Base-by-base conservation (phyloP, 2,888 invertebrate genomes). In the Chloromyia formosa region DNA sequence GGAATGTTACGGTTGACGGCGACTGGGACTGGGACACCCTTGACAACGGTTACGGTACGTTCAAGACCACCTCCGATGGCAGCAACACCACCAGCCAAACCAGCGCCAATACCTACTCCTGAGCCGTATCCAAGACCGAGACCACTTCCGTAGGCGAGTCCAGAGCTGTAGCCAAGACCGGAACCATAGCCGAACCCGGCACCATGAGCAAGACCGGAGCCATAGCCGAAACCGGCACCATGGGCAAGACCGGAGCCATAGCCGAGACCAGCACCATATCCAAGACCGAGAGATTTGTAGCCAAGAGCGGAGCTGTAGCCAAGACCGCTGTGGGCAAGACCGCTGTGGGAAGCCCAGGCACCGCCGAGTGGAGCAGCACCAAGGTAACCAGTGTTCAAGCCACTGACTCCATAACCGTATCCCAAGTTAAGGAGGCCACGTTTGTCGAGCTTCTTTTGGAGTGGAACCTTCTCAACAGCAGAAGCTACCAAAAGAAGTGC, bases 381-480 rank as follows among this genome's bases (percentile, higher is more conserved):
- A 80, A 92, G 87, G 83, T 91, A 91, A 66, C 93, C 93, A 78
- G 92, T 85, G 82, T 93, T 92, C 78, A 92, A 89, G 78, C 93
- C 93, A 80, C 90, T 89, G 82, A 89, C 88, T 76, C 92, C 93
- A 84, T 94, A 93, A 74, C 94, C 94, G 81, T 93, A 93, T 80
- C 93, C 94, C 82, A 93, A 88, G 83, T 92, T 90, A 76, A 93
- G 87, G 80, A 94, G 89, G 79, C 94, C 94, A 80, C 94, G 92
- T 86, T 94, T 94, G 86, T 93, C 92, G 84, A 93, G 89, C 85
- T 93, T 93, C 88, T 94, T 93, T 78, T 91, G 92, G 79, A 89
- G 84, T 73, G 89, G 87, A 80, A 88, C 88, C 42, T 71, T 71
- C 58, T 71, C 71, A 71, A 40, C 56, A 56, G 71, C 71, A 35